Evolutionary conservation across 2,797 vertebrate species (phyloP), one percentile per base, ranked within the genome.

Genomic region (Halcyon leucocephala): DNA sequence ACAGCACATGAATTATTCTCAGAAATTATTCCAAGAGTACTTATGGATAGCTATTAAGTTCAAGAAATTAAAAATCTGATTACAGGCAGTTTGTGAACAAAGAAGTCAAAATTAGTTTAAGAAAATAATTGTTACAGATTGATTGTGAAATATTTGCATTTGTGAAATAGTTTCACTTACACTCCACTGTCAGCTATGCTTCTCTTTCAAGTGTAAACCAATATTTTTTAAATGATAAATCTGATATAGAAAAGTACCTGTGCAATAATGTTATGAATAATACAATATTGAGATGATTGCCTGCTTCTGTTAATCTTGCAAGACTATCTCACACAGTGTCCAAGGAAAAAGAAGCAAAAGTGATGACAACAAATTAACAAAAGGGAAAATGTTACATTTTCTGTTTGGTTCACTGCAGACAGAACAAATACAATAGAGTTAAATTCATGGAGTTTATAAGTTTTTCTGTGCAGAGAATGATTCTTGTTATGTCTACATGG

Each of bases 41-140:
- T 54, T 90, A 52, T 10, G 20, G 55, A n/a, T 73, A 82, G 22
- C 39, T 79, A n/a, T 62, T 70, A 77, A 77, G 2, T 82, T 74
- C 3, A 9, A 89, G 60, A 93, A 87, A 90, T 85, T 94, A 60
- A 88, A 93, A 87, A 82, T 74, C 37, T 77, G 33, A 86, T 93
- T 90, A 58, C 39, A 49, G 46, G 28, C 33, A n/a, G 22, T 83
- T 93, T 78, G 54, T 58, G 65, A 95, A 44, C 39, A 73, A 84
- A 79, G 64, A 93, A 64, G 19, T 88, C 33, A 86, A 91, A 94
- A 86, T 88, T 51, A 55, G 42, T 52, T 90, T 83, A 79, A 72
- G 77, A 79, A 90, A 92, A 79, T 82, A 66, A 76, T 79, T 92
- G 20, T 81, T 94, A 33, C 19, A 79, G 39, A 94, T 93, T 65